A percentile compares a stretch with the other conserved stretches of the same genome.
phyloP scores from a whole-genome alignment of 2,113 vertebrate genomes.

The Talpa occidentalis region DNA sequence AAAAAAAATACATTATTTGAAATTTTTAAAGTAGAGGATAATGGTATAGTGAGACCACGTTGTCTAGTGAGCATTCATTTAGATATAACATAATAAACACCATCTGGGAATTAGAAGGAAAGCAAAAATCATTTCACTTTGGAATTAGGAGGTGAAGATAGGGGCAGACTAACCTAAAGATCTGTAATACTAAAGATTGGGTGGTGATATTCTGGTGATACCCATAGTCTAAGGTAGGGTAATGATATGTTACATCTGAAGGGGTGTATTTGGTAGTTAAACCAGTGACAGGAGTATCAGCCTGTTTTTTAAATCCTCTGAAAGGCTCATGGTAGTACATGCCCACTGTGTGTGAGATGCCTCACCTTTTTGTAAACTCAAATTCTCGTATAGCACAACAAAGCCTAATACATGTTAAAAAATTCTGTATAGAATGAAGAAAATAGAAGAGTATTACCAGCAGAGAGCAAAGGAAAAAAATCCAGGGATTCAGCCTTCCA shows the following conservation, averaged over 20 bases:
- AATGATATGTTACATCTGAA: background rate
- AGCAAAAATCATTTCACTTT: conserved; percentile 38
- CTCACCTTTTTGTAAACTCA: conserved; percentile 11
- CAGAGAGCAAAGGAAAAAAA: background rate
- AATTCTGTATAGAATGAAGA: background rate
- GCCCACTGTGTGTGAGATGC: conserved; percentile 12
- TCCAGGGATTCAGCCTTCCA: background rate
- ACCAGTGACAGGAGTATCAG: background rate
- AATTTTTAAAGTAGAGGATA: background rate
- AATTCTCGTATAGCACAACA: background rate
- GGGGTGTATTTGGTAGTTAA: background rate
- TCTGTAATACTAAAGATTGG: background rate
- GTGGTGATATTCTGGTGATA: background rate
- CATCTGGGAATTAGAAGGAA: background rate
- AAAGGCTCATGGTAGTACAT: background rate
- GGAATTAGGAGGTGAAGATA: background rate
- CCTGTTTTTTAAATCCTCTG: background rate
- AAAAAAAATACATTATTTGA: no score
- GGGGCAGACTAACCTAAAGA: background rate
- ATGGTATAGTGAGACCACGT: background rate
- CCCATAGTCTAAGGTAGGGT: background rate
- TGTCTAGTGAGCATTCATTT: background rate
- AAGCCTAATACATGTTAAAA: conserved; percentile 20
- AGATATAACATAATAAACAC: background rate
- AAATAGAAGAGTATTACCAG: background rate